Evolutionary conservation across 2,797 vertebrate species (phyloP).

Genomic region (Tauraco hartlaubi): DNA sequence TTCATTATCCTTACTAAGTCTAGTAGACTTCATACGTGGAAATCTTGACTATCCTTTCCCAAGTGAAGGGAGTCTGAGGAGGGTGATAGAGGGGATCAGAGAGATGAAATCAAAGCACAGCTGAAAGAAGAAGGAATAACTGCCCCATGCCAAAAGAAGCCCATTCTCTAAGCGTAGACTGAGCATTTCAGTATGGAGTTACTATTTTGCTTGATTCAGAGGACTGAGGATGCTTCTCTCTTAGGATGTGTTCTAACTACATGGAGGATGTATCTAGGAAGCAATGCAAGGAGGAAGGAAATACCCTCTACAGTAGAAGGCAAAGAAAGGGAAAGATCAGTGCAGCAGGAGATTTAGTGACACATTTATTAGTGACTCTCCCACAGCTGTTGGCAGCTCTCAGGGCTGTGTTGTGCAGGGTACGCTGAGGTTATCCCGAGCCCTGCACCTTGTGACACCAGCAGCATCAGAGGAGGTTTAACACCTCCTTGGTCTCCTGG

Average conservation of each 20-base stretch:
- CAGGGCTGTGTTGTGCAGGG: not conserved
- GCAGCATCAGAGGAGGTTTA: not conserved
- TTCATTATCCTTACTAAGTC: not conserved
- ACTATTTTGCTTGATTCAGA: not conserved
- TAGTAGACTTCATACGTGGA: not conserved
- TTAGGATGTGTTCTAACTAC: not conserved
- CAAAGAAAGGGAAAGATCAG: not conserved
- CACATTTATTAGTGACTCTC: not conserved
- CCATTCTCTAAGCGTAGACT: not conserved
- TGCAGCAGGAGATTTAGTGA: not conserved
- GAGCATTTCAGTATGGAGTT: not conserved
- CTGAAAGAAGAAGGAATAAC: not conserved
- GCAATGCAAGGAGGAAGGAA: not conserved
- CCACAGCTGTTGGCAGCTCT: not conserved
- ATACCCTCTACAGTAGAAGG: not conserved
- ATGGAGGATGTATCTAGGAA: not conserved
- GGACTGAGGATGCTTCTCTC: not conserved
- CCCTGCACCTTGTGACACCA: not conserved
- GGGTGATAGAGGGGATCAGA: not conserved
- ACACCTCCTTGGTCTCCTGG: not conserved
- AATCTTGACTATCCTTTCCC: not conserved
- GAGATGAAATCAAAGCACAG: not conserved
- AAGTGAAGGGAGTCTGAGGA: not conserved
- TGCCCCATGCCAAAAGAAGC: not conserved
- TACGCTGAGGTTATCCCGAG: rapidly evolving